Percentiles rank a stretch among this genome's conserved stretches.
phyloP scores from a whole-genome alignment of 2,113 vertebrate species.

The Podarcis raffonei region DNA sequence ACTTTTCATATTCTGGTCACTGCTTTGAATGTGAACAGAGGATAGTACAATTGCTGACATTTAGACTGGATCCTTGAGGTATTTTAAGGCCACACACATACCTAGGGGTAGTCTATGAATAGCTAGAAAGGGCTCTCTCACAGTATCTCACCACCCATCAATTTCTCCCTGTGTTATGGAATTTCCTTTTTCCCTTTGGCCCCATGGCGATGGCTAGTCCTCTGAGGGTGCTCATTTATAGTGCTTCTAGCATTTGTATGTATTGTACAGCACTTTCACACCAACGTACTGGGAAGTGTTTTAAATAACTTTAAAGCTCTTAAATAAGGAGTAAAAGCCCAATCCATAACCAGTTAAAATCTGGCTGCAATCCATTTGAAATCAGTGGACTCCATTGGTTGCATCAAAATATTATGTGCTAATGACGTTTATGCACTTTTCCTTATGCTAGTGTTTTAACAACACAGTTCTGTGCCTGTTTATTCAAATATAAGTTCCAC shows the following conservation, averaged over 20 bases:
- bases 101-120: not conserved
- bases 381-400: not conserved
- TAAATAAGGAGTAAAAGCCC: not conserved
- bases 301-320: not conserved
- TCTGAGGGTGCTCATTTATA: not conserved
- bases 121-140: not conserved
- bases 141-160: not conserved
- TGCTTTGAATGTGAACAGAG: constrained; percentile 31
- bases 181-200: not conserved
- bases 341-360: not conserved
- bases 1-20: constrained; percentile 3
- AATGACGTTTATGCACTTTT: not conserved
- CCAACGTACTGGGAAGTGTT: not conserved
- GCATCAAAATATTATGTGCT: not conserved
- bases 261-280: not conserved
- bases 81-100: not conserved
- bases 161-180: constrained; percentile 8
- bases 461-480: not conserved
- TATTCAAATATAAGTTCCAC: not conserved
- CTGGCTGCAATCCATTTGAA: not conserved
- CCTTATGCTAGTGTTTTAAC: not conserved
- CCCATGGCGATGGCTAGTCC: not conserved
- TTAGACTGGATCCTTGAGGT: not conserved
- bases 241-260: not conserved
- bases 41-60: not conserved